A percentile compares a stretch with the other conserved stretches of the same genome.
Evolutionary conservation across 2,797 vertebrate genomes (phyloP).

Genomic region (Lates japonicus): DNA sequence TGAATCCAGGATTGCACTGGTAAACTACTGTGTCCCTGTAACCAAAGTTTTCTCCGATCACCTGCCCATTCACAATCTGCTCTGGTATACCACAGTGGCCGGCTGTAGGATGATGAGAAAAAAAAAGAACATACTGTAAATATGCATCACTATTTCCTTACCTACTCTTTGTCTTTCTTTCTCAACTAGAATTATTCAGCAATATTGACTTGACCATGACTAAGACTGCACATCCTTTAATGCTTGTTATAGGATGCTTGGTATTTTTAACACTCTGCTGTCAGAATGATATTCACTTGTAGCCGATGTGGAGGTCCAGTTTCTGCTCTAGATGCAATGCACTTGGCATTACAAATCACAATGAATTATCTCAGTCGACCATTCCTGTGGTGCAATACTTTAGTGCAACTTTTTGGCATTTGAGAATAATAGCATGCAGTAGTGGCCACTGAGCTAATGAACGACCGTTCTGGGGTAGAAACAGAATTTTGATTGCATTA

Average conservation of each 20-base stretch:
- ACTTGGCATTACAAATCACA: slow-evolving; percentile 21
- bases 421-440: slow-evolving; percentile 25
- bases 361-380: slow-evolving; percentile 15
- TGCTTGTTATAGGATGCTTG: not conserved
- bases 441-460: slow-evolving; percentile 32
- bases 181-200: not conserved
- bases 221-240: not conserved
- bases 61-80: slow-evolving; percentile 96
- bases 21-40: slow-evolving; percentile 99
- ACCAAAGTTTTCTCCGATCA: slow-evolving; percentile 97
- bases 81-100: slow-evolving; percentile 98
- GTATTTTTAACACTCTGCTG: not conserved
- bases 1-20: slow-evolving; percentile 96
- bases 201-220: not conserved
- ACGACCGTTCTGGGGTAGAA: slow-evolving; percentile 27
- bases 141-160: not conserved
- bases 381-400: slow-evolving; percentile 22
- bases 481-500: slow-evolving; percentile 58
- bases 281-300: not conserved
- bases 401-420: slow-evolving; percentile 26
- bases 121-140: not conserved
- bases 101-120: slow-evolving; percentile 78
- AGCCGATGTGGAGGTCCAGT: not conserved
- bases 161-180: not conserved
- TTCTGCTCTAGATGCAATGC: not conserved